phyloP scores from a whole-genome alignment of 2,888 invertebrate genomes.

The Strigamia maritima region DNA sequence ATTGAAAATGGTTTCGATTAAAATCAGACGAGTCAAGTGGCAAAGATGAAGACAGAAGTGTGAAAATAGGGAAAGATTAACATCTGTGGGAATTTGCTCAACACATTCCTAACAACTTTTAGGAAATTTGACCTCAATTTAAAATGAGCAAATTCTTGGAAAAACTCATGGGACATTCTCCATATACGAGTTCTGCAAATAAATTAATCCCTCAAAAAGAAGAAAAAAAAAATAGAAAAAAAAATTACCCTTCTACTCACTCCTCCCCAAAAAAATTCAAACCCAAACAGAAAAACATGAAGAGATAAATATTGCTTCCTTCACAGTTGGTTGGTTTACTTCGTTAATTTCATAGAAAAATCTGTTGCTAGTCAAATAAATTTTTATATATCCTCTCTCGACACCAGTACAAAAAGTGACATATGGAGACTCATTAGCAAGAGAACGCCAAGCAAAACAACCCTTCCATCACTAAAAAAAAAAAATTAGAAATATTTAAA shows the following conservation, averaged over 20 bases:
- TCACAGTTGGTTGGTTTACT: constrained; percentile 32
- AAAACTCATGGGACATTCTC: constrained; percentile 29
- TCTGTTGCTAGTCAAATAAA: constrained; percentile 34
- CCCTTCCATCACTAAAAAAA: constrained; percentile 19
- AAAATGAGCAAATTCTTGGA: constrained; percentile 34
- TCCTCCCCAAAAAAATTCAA: background rate
- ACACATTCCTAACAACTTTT: constrained; percentile 30
- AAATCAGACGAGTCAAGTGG: constrained; percentile 9
- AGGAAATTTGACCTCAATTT: constrained; percentile 22
- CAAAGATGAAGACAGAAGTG: constrained; percentile 27
- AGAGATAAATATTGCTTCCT: constrained; percentile 12
- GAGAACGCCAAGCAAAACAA: constrained; percentile 1
- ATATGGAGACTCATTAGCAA: constrained; percentile 34
- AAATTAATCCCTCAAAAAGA: constrained; percentile 22
- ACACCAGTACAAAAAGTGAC: constrained; percentile 24
- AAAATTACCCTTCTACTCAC: background rate
- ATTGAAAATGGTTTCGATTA: background rate
- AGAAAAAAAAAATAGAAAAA: background rate
- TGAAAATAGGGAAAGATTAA: constrained; percentile 25
- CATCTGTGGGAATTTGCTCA: constrained; percentile 31
- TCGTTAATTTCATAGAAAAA: constrained; percentile 34
- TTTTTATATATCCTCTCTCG: constrained; percentile 27
- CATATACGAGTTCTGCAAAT: constrained; percentile 1
- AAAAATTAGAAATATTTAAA: background rate
- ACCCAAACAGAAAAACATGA: background rate